A percentile compares a stretch with the other conserved stretches of the same genome.
Evolutionary conservation across 2,113 vertebrate species (phyloP).

Genomic region (Scatophagus argus): DNA sequence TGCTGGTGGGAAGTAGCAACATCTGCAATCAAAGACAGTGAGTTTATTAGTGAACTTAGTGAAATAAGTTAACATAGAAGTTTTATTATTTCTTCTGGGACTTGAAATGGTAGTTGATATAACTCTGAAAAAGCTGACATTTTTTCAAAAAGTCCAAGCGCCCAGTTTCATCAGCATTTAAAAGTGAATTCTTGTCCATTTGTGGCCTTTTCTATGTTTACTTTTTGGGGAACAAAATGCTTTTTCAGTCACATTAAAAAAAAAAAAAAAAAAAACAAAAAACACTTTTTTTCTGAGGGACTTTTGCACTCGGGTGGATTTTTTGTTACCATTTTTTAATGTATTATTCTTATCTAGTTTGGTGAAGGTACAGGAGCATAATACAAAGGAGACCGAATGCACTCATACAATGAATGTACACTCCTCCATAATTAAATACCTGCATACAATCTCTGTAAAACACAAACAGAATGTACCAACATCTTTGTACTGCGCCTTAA

Average conservation of each 20-base stretch:
- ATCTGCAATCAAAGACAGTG: conserved; percentile 21
- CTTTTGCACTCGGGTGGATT: background rate
- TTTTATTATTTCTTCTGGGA: background rate
- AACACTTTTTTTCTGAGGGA: background rate
- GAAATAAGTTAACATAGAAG: conserved; percentile 1
- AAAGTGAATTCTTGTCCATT: background rate
- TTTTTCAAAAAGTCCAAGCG: conserved; percentile 5
- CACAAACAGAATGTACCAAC: background rate
- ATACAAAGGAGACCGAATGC: background rate
- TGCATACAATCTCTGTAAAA: background rate
- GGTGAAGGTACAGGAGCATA: background rate
- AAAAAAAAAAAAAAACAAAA: too few species aligned
- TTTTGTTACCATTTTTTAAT: background rate
- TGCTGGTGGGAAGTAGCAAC: conserved; percentile 20
- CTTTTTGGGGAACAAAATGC: background rate
- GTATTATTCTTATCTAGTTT: background rate
- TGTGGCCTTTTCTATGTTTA: too few species aligned
- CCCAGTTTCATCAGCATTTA: conserved; percentile 6
- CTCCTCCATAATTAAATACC: background rate
- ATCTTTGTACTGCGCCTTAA: background rate
- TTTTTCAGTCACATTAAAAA: background rate
- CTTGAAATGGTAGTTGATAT: background rate
- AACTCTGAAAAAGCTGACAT: background rate
- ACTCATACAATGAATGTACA: background rate
- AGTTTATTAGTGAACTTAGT: conserved; percentile 18